Conservation (phyloP, 1,140 invertebrate genomes). For the Zaprionus africanus region DNA sequence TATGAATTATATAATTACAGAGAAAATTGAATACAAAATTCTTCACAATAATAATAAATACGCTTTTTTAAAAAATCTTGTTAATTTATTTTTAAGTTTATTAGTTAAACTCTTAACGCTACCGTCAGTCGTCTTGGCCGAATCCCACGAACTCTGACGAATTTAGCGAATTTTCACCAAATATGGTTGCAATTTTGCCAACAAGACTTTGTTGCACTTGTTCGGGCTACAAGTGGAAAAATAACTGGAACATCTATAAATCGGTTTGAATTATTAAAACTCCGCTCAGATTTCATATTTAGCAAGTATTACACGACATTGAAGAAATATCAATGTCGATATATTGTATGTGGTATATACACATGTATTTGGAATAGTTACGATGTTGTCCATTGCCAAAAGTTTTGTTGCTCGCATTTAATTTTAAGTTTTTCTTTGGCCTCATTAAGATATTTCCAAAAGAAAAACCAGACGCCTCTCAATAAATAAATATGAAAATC, state of each 20-base stretch:
- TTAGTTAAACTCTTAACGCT: not conserved
- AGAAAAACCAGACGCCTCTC: slow-evolving; percentile 20
- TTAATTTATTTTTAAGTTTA: not conserved
- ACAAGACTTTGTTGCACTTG: slow-evolving; percentile 68
- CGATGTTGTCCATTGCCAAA: slow-evolving; percentile 38
- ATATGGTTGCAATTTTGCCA: slow-evolving; percentile 75
- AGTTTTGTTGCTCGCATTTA: slow-evolving; percentile 57
- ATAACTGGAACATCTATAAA: slow-evolving; percentile 19
- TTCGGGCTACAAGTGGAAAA: slow-evolving; percentile 26
- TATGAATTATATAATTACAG: no score
- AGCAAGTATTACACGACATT: slow-evolving; percentile 53
- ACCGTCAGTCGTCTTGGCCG: slow-evolving; percentile 25
- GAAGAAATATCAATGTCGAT: slow-evolving; percentile 14
- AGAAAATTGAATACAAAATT: not conserved
- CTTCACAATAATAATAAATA: not conserved
- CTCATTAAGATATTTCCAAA: slow-evolving; percentile 46
- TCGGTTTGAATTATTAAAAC: slow-evolving; percentile 73
- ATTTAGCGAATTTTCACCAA: slow-evolving; percentile 61
- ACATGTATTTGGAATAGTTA: slow-evolving; percentile 8
- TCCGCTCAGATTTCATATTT: slow-evolving; percentile 64
- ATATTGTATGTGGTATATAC: not conserved
- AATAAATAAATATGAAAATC: not conserved
- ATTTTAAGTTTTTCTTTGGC: slow-evolving; percentile 43
- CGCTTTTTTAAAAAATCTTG: no score
- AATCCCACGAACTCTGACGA: not conserved